Evolutionary conservation across 2,888 invertebrate genomes (phyloP).

Genomic region (Drosophila testacea): DNA sequence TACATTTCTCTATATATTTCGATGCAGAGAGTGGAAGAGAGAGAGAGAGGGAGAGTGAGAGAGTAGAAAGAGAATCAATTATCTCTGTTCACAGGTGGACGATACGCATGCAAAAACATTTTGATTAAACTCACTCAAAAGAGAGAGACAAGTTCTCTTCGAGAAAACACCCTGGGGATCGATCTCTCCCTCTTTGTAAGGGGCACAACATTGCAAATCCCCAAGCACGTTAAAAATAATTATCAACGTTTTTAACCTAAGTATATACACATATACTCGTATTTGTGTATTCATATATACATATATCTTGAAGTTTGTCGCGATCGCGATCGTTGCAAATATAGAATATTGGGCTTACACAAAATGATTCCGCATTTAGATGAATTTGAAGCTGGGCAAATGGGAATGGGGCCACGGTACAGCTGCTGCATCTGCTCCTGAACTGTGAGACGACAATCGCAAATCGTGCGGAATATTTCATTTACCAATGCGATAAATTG

Average conservation of each 20-base stretch:
- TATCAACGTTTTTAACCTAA: conserved; percentile 73
- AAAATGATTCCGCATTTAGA: conserved; percentile 74
- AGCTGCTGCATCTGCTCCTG: conserved; percentile 57
- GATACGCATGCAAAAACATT: conserved; percentile 57
- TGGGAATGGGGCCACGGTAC: conserved; percentile 64
- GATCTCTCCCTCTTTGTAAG: conserved; percentile 22
- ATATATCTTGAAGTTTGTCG: conserved; percentile 12
- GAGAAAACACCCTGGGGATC: conserved; percentile 34
- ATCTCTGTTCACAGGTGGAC: conserved; percentile 64
- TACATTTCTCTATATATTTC: conserved; percentile 31
- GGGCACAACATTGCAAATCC: conserved; percentile 68
- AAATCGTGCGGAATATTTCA: conserved; percentile 54
- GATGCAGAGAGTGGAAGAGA: conserved; percentile 6
- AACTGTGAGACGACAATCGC: conserved; percentile 25
- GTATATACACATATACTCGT: not conserved
- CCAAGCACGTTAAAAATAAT: conserved; percentile 80
- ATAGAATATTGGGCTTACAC: conserved; percentile 61
- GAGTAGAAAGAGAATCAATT: conserved; percentile 22
- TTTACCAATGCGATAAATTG: conserved; percentile 66
- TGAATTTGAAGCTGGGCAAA: conserved; percentile 72
- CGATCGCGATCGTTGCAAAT: conserved; percentile 38
- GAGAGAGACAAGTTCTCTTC: conserved; percentile 1
- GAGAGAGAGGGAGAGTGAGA: conserved; percentile 16
- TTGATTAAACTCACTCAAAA: conserved; percentile 7
- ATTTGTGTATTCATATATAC: conserved; percentile 1